Conservation (phyloP, 2,113 vertebrate genomes). For the Ammospiza nelsoni region DNA sequence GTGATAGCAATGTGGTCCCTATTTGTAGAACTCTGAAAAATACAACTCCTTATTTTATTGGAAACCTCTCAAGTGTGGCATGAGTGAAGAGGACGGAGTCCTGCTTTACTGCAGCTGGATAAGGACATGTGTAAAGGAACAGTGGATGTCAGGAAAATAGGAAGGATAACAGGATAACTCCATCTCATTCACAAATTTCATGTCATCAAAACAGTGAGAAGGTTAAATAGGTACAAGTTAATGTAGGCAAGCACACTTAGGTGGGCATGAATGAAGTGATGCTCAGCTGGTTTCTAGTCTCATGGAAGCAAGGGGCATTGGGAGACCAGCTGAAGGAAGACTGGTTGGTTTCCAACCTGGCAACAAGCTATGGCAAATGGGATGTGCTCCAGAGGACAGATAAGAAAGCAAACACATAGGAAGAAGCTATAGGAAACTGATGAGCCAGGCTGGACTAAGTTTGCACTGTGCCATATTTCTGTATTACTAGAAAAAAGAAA, state of each 20-base stretch:
- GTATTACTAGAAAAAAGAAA: neutral
- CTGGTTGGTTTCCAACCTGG: accelerated
- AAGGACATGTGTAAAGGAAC: neutral
- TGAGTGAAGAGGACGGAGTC: neutral
- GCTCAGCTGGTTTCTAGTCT: neutral
- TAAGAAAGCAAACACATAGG: neutral
- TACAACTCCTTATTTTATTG: neutral
- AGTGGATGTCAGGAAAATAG: neutral
- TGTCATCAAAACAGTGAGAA: neutral
- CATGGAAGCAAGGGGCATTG: neutral
- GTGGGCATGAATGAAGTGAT: neutral
- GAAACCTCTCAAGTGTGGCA: neutral
- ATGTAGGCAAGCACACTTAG: neutral
- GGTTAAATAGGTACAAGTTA: neutral
- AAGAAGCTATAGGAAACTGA: neutral
- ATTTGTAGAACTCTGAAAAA: neutral
- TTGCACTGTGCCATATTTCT: neutral
- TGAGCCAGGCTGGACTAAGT: neutral
- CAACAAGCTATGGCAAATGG: neutral
- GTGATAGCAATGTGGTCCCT: neutral
- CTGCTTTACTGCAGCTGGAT: neutral
- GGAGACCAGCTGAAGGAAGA: neutral
- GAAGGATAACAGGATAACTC: neutral
- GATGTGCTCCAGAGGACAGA: neutral
- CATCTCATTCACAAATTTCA: neutral